Conservation (phyloP, 2,888 invertebrate species). For the Eilema caniola region DNA sequence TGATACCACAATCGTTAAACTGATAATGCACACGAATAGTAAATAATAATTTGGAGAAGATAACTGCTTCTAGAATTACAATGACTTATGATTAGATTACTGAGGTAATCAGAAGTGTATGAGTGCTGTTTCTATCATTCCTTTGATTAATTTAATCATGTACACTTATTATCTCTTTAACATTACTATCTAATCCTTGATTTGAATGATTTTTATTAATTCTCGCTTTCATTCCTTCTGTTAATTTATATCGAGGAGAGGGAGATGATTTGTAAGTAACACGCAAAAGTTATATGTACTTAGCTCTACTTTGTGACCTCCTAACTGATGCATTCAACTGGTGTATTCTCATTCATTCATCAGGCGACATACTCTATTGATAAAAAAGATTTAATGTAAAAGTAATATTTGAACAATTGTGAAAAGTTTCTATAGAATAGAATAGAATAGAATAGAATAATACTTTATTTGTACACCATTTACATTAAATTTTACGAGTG, state of each 20-base stretch:
- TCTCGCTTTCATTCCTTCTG: not conserved
- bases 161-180: not conserved
- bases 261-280: not conserved
- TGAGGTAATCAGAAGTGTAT: not conserved
- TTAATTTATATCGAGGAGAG: not conserved
- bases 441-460: too few relatives aligned
- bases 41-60: not conserved
- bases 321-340: not conserved
- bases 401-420: not conserved
- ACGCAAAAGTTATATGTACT: not conserved
- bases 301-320: not conserved
- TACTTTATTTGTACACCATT: too few relatives aligned
- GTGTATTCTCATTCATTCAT: not conserved
- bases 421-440: too few relatives aligned
- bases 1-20: not conserved
- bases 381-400: not conserved
- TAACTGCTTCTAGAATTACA: not conserved
- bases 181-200: not conserved
- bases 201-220: not conserved
- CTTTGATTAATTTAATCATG: not conserved
- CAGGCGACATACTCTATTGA: not conserved
- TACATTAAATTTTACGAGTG: too few relatives aligned
- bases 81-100: not conserved
- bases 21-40: not conserved
- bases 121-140: not conserved